phyloP scores from a whole-genome alignment of 2,797 vertebrate species.

The Novumbra hubbsi region DNA sequence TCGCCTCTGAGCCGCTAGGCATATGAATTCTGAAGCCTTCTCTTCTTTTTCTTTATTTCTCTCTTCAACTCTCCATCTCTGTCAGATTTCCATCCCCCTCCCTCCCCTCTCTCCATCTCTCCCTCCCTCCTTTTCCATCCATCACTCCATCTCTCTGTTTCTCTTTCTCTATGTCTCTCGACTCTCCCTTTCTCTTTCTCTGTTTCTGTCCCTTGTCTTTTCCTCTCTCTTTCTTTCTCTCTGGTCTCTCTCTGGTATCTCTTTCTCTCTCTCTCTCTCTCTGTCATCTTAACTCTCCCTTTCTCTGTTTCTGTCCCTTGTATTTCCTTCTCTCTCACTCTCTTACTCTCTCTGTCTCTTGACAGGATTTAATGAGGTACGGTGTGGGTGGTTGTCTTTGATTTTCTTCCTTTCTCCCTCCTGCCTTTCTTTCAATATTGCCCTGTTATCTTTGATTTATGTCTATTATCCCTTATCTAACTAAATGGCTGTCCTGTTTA shows the following conservation, averaged over 20 bases:
- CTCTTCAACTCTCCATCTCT: background rate
- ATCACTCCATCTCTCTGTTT: background rate
- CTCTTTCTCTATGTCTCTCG: background rate
- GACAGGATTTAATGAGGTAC: constrained; percentile 48
- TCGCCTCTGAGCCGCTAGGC: no score
- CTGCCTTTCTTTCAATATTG: background rate
- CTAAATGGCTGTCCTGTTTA: no score
- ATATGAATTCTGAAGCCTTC: no score
- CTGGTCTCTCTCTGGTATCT: background rate
- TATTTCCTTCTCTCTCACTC: background rate
- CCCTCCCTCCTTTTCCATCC: background rate
- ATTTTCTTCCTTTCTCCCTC: constrained; percentile 13
- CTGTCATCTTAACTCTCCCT: no score
- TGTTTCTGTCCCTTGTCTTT: background rate
- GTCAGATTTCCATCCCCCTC: background rate
- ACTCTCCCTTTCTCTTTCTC: background rate
- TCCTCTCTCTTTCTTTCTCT: background rate
- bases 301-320: background rate
- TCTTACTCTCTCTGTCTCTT: background rate
- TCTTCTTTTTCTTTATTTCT: background rate
- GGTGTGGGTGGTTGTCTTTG: constrained; percentile 31
- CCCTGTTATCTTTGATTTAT: background rate
- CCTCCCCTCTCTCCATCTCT: background rate
- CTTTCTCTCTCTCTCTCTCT: no score
- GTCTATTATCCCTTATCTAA: no score